phyloP scores from a whole-genome alignment of 2,797 vertebrate genomes.

The Zalophus californianus region DNA sequence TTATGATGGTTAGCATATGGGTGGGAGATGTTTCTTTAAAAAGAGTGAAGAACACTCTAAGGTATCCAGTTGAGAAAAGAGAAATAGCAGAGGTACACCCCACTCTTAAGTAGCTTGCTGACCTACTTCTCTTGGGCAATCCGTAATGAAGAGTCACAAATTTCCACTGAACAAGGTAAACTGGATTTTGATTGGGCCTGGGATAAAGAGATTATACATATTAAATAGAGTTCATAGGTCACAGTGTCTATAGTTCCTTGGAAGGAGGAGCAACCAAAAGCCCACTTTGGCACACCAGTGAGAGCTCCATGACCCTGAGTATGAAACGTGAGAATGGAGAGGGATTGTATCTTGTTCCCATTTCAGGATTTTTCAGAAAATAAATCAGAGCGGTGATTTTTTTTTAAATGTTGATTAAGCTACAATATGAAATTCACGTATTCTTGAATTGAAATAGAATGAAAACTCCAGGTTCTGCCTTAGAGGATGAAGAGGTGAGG shows the following conservation, averaged over 20 bases:
- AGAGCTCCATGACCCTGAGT: background rate
- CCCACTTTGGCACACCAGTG: background rate
- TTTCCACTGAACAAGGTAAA: background rate
- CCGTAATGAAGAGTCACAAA: background rate
- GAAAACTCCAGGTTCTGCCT: background rate
- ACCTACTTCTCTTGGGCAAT: background rate
- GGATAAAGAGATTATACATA: background rate
- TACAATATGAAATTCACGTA: background rate
- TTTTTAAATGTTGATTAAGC: background rate
- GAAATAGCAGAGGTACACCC: background rate
- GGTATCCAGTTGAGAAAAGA: background rate
- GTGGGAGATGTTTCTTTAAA: background rate
- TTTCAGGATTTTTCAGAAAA: background rate
- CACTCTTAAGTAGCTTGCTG: background rate
- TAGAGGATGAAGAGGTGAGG: background rate
- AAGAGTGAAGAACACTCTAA: background rate
- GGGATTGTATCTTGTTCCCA: background rate
- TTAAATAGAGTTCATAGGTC: background rate
- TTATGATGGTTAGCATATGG: background rate
- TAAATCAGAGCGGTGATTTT: background rate
- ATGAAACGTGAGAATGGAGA: background rate
- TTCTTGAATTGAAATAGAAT: background rate
- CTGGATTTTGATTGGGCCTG: background rate
- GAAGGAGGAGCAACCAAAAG: background rate
- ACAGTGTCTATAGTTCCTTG: background rate